These are phyloP conservation scores for Stegana nigrithorax DNA, from an alignment of 2,888 invertebrate species.

Conservation along the genomic window DNA sequence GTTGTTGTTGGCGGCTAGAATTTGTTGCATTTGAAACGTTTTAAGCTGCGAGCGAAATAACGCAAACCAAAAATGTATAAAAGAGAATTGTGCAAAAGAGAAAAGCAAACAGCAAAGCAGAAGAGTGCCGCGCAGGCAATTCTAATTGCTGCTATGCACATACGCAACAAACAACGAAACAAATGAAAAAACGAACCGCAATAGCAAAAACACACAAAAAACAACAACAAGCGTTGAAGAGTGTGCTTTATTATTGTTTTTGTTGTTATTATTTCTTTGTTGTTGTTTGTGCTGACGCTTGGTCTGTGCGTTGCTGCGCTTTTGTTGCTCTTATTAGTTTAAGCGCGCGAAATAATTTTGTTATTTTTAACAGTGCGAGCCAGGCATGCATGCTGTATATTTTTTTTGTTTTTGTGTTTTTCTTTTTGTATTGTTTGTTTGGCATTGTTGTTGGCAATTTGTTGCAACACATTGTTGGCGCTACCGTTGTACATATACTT, in stretches of 20 bases:
- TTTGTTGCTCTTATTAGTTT: slow-evolving; percentile 3
- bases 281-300: not conserved
- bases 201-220: not conserved
- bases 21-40: not conserved
- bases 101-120: no score
- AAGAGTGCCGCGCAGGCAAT: not conserved
- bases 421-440: not conserved
- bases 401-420: no score
- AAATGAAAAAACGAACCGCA: not conserved
- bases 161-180: not conserved
- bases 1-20: not conserved
- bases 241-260: not conserved
- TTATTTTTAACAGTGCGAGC: no score
- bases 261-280: not conserved
- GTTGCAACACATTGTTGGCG: no score
- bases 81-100: not conserved
- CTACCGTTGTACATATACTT: slow-evolving; percentile 4
- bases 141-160: not conserved
- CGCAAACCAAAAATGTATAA: not conserved
- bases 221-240: not conserved
- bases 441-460: not conserved
- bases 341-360: slow-evolving; percentile 5
- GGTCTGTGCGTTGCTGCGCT: not conserved
- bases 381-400: no score
- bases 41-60: no score